Evolutionary conservation across 2,113 vertebrate species (phyloP), one percentile per base, ranked within the genome.

Genomic region (Falcunculus frontatus): DNA sequence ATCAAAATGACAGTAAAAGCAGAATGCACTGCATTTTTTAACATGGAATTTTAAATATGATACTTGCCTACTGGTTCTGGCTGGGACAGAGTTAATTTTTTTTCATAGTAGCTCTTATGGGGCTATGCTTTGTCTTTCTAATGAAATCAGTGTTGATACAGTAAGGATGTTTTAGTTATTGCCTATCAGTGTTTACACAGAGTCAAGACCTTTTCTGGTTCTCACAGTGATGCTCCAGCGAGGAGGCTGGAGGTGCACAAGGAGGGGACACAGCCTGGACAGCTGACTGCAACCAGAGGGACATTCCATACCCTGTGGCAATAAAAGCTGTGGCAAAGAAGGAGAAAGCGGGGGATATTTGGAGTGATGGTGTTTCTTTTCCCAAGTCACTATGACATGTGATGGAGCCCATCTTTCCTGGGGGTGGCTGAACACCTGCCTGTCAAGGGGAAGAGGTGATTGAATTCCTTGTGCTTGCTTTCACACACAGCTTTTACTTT

Each of bases 371-470:
- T 0, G 0, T 42, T 78, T 32, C 3, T 52, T 27, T 56, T 77
- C 30, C 20, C 7, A 50, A 68, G 30, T 42, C 11, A 17, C 4
- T 2, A 1, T 16, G 29, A 56, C 2, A 0, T 1, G 0, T 10
- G 15, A n/a, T n/a, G 15, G 15, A 89, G 2, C 19, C 18, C 12
- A 5, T 8, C 3, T 65, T 37, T 83, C 37, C n/a, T 68, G 22
- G 19, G 33, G 10, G 18, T 21, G 25, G 10, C 12, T 75, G 62
- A 67, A 41, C 16, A 11, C 5, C 26, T 39, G 11, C 8, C 47
- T 57, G 16, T 16, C 0, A 0, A 2, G 42, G 4, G 49, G 39
- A 84, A 29, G 15, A 11, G 7, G 14, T 26, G 12, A 79, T 83
- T 44, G 0, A 46, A n/a, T 55, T 67, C 16, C 9, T 67, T 21